Evolutionary conservation across 2,113 vertebrate genomes (phyloP).

Genomic region (Xiphophorus maculatus): DNA sequence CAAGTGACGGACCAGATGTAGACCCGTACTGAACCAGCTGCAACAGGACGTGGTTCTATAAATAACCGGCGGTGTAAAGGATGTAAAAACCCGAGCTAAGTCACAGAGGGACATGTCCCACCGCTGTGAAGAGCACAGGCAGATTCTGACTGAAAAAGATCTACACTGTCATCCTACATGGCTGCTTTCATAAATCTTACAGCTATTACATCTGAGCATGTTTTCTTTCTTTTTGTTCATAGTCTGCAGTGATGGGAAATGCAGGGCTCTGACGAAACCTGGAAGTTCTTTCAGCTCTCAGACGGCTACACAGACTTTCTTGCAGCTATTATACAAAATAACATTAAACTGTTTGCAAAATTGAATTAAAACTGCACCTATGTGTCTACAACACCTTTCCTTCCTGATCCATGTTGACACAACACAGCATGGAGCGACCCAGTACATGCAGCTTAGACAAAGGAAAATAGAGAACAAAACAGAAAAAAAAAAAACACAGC

Average conservation of each 20-base stretch:
- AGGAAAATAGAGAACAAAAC: no score
- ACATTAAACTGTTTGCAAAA: no score
- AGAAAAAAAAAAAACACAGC: no score
- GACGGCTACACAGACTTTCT: no score
- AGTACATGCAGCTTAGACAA: no score
- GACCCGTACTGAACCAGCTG: constrained; percentile 22
- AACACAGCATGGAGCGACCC: no score
- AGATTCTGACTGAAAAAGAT: neutral
- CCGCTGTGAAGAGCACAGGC: constrained; percentile 8
- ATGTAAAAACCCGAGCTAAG: constrained; percentile 17
- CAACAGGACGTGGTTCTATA: constrained; percentile 26
- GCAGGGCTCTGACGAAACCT: no score
- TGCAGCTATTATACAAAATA: no score
- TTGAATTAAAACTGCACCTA: no score
- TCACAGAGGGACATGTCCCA: constrained; percentile 5
- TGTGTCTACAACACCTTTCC: no score
- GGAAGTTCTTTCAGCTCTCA: no score
- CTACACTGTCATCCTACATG: neutral
- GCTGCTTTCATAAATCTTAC: neutral
- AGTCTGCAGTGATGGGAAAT: neutral
- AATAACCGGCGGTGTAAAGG: constrained; percentile 41
- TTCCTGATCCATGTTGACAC: no score
- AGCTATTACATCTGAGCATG: neutral
- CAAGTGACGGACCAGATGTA: constrained; percentile 60
- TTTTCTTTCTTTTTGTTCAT: neutral